Evolutionary conservation across 2,888 invertebrate species (phyloP), one percentile per base, ranked within the genome.

Genomic region (Habroteleia sp.): DNA sequence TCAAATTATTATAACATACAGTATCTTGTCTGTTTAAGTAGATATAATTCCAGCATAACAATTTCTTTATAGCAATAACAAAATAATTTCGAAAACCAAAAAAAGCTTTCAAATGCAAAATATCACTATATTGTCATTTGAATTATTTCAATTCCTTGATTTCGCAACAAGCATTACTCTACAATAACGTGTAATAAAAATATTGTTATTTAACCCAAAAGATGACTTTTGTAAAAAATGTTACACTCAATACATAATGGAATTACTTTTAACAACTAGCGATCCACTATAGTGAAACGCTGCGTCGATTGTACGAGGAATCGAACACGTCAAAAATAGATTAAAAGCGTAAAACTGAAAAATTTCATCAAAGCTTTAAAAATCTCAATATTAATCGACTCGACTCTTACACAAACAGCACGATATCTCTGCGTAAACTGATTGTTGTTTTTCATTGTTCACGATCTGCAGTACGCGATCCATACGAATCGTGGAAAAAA

Each of bases 311-410:
- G 42, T 13, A n/a, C 13, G 56, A 11, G n/a, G 48, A 56, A 44
- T 66, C 42, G 29, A 50, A 27, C 37, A 62, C 56, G 62, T 71
- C 62, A 71, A 63, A 71, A 71, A 63, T 63, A 71, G 56, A 71
- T 71, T 71, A 60, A 71, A 71, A 54, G 54, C 56, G 39, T 71
- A 48, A 71, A 71, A 71, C 41, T 62, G 48, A 54, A 63, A 63
- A 63, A 63, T 54, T 62, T 25, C 17, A 46, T 62, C 60, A 62
- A 62, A 69, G 52, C 60, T 31, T 31, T 27, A 17, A 54, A 60
- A 60, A 69, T 69, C 52, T 35, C 69, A 23, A 62, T 69, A 69
- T 69, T 69, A 69, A 69, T 69, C 46, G 62, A 69, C 37, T 10
- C 44, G 52, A 31, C 44, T 60, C 37, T 60, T 39, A 8, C 48